Evolutionary conservation across 2,113 vertebrate genomes (phyloP).

Genomic region (Rhinolophus ferrumequinum): DNA sequence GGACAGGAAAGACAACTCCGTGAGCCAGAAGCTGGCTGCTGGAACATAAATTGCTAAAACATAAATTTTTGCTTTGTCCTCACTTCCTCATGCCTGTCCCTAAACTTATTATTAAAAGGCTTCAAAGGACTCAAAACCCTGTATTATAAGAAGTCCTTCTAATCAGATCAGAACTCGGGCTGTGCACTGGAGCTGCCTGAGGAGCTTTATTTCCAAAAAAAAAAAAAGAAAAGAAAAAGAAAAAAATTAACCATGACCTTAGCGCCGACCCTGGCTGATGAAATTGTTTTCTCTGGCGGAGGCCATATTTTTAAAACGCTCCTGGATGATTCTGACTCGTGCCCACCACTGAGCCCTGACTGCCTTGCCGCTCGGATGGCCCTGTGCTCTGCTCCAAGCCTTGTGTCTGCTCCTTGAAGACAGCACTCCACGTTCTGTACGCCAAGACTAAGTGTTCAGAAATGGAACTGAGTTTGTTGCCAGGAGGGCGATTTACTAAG

Average conservation of each 20-base stretch:
- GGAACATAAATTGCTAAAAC: no score
- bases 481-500: not conserved
- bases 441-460: not conserved
- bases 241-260: not conserved
- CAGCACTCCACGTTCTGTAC: not conserved
- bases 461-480: not conserved
- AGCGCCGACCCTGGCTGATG: not conserved
- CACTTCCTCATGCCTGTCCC: not conserved
- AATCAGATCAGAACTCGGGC: not conserved
- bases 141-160: not conserved
- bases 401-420: not conserved
- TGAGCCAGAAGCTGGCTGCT: not conserved
- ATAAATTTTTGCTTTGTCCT: not conserved
- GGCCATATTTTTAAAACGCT: not conserved
- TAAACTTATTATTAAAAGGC: not conserved
- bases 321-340: not conserved
- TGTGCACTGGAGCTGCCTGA: not conserved
- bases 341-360: not conserved
- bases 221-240: not conserved
- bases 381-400: not conserved
- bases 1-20: not conserved
- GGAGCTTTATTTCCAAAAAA: not conserved
- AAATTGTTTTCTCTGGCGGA: not conserved
- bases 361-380: not conserved
- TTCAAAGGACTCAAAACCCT: not conserved